These are phyloP conservation scores for Falco concolor DNA, from an alignment of 2,797 vertebrate species.

Conservation along the genomic window DNA sequence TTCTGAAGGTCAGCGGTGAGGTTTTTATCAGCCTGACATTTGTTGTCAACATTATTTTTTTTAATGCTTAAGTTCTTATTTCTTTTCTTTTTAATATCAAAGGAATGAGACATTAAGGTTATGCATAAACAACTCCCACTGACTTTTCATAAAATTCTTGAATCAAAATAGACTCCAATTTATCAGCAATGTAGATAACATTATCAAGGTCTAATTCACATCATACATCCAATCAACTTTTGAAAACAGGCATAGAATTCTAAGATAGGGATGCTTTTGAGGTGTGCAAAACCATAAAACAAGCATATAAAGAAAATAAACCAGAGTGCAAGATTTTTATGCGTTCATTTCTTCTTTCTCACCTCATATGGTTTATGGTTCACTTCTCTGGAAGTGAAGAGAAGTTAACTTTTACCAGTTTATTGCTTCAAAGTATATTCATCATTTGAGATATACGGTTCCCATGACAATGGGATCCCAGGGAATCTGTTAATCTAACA, in stretches of 20 bases:
- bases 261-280: not conserved
- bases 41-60: not conserved
- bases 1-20: constrained; percentile 21
- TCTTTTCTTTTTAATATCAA: constrained; percentile 12
- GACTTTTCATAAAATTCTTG: not conserved
- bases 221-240: not conserved
- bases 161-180: not conserved
- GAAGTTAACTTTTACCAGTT: not conserved
- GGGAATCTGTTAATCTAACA: not conserved
- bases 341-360: not conserved
- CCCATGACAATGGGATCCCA: not conserved
- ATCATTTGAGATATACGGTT: not conserved
- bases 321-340: not conserved
- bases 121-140: not conserved
- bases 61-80: not conserved
- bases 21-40: constrained; percentile 35
- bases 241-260: not conserved
- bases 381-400: not conserved
- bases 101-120: not conserved
- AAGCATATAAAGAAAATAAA: not conserved
- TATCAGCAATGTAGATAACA: not conserved
- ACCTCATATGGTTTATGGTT: not conserved
- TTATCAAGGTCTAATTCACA: not conserved
- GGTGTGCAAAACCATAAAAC: not conserved
- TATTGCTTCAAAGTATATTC: not conserved